A percentile compares a stretch with the other conserved stretches of the same genome.
Conservation (phyloP, 1,140 invertebrate genomes). For the Drosophila trapezifrons region DNA sequence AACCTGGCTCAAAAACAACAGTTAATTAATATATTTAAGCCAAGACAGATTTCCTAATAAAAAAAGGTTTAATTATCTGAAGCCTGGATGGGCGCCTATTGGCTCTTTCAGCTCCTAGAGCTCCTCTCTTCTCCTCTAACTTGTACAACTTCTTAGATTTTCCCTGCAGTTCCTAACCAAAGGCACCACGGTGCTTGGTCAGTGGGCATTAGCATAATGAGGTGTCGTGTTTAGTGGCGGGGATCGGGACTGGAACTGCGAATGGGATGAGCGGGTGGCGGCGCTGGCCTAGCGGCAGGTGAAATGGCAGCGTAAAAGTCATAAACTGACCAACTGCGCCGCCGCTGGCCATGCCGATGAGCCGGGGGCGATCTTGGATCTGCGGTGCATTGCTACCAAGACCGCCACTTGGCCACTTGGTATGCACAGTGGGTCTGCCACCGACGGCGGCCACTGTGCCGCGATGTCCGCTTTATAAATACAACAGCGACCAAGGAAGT, state of each 20-base stretch:
- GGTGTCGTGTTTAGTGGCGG: constrained; percentile 1
- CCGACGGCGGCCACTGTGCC: constrained; percentile 25
- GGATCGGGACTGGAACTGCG: not conserved
- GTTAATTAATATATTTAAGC: no score
- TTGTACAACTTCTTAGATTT: not conserved
- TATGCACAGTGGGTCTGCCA: constrained; percentile 50
- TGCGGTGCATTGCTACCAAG: constrained; percentile 5
- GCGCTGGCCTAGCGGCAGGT: constrained; percentile 50
- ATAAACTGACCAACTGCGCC: constrained; percentile 59
- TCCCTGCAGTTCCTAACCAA: not conserved
- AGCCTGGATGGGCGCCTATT: no score
- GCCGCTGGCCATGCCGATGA: constrained; percentile 46
- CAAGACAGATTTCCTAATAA: no score
- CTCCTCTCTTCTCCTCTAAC: no score
- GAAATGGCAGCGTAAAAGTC: constrained; percentile 73
- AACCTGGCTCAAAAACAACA: no score
- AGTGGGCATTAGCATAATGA: constrained; percentile 37
- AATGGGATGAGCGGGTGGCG: not conserved
- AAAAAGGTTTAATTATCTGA: no score
- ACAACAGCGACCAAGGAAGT: constrained; percentile 82
- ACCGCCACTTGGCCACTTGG: constrained; percentile 33
- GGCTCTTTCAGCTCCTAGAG: no score
- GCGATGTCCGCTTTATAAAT: constrained; percentile 82
- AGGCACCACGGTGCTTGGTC: constrained; percentile 28
- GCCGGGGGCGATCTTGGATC: not conserved